A percentile compares a stretch with the other conserved stretches of the same genome.
Evolutionary conservation across 2,797 vertebrate species (phyloP).

Genomic region (Amphiprion clarkii): DNA sequence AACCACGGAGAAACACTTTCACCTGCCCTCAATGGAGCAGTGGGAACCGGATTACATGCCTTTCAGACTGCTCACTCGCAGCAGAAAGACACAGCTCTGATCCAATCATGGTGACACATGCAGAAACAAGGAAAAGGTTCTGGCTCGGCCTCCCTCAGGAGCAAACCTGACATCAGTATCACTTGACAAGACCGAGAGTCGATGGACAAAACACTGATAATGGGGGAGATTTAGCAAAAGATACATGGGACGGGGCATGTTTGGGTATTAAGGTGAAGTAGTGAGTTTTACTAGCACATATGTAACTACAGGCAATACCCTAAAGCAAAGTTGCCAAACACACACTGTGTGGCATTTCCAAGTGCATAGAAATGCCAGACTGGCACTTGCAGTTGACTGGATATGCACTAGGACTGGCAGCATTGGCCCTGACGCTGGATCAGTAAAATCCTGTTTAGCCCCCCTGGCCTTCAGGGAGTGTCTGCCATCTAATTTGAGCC

Average conservation of each 20-base stretch:
- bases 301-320: conserved; percentile 33
- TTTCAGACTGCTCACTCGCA: conserved; percentile 65
- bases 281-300: conserved; percentile 13
- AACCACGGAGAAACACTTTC: conserved; percentile 33
- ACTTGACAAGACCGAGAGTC: conserved; percentile 30
- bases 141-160: conserved; percentile 33
- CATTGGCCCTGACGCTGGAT: conserved; percentile 48
- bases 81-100: conserved; percentile 65
- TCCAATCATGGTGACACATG: conserved; percentile 66
- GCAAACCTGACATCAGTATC: conserved; percentile 35
- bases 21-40: conserved; percentile 50
- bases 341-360: conserved; percentile 10
- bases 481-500: conserved; percentile 59
- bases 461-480: conserved; percentile 49
- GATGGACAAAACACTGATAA: conserved; percentile 24
- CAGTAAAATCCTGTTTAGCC: conserved; percentile 70
- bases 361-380: conserved; percentile 31
- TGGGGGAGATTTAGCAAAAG: conserved; percentile 25
- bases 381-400: conserved; percentile 10
- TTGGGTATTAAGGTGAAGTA: conserved; percentile 23
- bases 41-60: conserved; percentile 73
- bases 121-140: conserved; percentile 58
- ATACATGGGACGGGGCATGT: background rate
- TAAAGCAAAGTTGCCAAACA: conserved; percentile 29
- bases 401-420: conserved; percentile 38